These are phyloP conservation scores for Venusia cambrica DNA, from an alignment of 2,888 invertebrate species.

Conservation along the genomic window DNA sequence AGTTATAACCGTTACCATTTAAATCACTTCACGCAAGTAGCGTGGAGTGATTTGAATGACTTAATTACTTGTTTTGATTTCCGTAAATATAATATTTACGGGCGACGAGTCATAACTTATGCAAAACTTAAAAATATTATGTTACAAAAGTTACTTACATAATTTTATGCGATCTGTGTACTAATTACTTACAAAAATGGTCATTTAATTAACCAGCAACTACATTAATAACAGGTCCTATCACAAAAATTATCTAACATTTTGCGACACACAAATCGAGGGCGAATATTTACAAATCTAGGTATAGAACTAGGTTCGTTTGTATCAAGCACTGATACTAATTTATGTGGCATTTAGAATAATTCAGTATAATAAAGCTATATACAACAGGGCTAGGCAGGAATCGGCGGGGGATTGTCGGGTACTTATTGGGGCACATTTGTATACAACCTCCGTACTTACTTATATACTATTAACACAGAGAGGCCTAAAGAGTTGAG, in stretches of 20 bases:
- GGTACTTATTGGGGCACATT: constrained; percentile 35
- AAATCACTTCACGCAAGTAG: too few relatives aligned
- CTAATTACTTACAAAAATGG: too few relatives aligned
- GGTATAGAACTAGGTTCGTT: constrained; percentile 7
- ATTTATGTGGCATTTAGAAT: constrained; percentile 36
- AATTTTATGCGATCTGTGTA: too few relatives aligned
- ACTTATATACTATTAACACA: constrained; percentile 20
- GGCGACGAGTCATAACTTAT: too few relatives aligned
- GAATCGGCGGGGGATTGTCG: constrained; percentile 22
- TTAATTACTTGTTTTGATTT: too few relatives aligned
- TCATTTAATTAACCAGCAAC: too few relatives aligned
- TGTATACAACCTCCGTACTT: constrained; percentile 37
- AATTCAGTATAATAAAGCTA: constrained; percentile 37
- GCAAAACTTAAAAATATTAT: too few relatives aligned
- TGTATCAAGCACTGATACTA: constrained; percentile 29
- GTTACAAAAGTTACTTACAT: too few relatives aligned
- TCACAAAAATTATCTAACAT: constrained; percentile 7
- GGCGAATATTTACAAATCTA: constrained; percentile 11
- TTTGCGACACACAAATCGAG: constrained; percentile 4
- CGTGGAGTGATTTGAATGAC: too few relatives aligned
- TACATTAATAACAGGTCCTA: too few relatives aligned
- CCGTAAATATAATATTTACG: too few relatives aligned
- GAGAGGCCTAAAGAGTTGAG: constrained; percentile 5
- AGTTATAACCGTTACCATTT: too few relatives aligned
- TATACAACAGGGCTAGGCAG: constrained; percentile 32